Conservation (phyloP, 2,113 vertebrate species). For the Catharus bicknelli region DNA sequence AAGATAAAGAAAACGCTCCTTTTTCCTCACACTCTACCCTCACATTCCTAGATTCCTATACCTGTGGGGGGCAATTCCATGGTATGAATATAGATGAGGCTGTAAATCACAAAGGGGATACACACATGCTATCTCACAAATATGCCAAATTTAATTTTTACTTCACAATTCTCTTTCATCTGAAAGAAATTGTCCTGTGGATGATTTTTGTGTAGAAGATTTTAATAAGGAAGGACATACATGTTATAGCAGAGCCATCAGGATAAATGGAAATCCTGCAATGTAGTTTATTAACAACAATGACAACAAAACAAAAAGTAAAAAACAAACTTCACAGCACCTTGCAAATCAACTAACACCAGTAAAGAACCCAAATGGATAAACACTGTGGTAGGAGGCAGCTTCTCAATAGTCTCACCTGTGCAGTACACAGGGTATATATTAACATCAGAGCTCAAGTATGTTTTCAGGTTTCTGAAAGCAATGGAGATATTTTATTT, state of each 20-base stretch:
- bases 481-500: neutral
- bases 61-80: neutral
- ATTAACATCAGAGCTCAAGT: neutral
- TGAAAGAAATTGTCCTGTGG: neutral
- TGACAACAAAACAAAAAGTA: neutral
- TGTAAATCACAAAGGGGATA: neutral
- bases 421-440: neutral
- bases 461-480: neutral
- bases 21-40: neutral
- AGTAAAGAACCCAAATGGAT: neutral
- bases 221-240: neutral
- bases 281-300: neutral
- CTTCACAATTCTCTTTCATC: neutral
- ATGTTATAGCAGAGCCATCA: neutral
- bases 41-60: neutral
- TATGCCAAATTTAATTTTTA: neutral
- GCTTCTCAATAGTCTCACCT: neutral
- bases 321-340: neutral
- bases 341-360: neutral
- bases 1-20: neutral
- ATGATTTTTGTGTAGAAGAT: neutral
- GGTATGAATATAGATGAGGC: neutral
- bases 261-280: neutral
- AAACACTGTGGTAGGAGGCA: neutral
- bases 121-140: neutral